These are phyloP conservation scores for Cynoglossus semilaevis DNA, from an alignment of 2,113 vertebrate species.

Conservation along the genomic window DNA sequence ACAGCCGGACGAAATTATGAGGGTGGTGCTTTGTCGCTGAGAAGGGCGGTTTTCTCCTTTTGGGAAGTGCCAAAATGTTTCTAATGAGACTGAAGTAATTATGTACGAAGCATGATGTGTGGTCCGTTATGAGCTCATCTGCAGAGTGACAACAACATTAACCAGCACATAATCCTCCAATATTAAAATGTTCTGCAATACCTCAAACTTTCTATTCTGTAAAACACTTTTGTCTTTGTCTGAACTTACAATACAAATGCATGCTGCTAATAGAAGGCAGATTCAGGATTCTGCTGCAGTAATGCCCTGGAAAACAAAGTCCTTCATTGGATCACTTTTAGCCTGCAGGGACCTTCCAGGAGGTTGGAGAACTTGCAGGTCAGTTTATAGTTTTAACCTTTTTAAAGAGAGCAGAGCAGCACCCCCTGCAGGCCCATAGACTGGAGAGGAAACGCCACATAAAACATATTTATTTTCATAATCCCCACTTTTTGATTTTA, in stretches of 20 bases:
- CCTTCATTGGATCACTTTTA: conserved; percentile 55
- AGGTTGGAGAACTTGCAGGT: conserved; percentile 68
- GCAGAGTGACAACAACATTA: conserved; percentile 56
- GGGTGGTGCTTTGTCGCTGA: conserved; percentile 6
- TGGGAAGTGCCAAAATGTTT: conserved; percentile 51
- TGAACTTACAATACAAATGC: conserved; percentile 42
- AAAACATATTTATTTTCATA: conserved; percentile 44
- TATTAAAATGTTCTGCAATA: conserved; percentile 62
- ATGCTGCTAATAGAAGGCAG: conserved; percentile 65
- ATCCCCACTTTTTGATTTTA: conserved; percentile 13
- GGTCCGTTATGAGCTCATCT: conserved; percentile 68
- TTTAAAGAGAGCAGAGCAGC: conserved; percentile 62
- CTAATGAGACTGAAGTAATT: conserved; percentile 30
- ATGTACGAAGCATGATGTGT: conserved; percentile 57
- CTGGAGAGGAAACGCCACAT: conserved; percentile 24
- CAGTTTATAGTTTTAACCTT: conserved; percentile 59
- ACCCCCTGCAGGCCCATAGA: conserved; percentile 53
- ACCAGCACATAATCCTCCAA: conserved; percentile 71
- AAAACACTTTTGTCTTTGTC: conserved; percentile 46
- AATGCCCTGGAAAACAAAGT: conserved; percentile 64
- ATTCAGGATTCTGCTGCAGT: conserved; percentile 52
- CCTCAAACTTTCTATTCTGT: conserved; percentile 56
- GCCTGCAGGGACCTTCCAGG: conserved; percentile 57
- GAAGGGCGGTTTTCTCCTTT: conserved; percentile 21
- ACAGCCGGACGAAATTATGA: conserved; percentile 30